Evolutionary conservation across 2,113 vertebrate genomes (phyloP).

Genomic region (Poeciliopsis prolifica): DNA sequence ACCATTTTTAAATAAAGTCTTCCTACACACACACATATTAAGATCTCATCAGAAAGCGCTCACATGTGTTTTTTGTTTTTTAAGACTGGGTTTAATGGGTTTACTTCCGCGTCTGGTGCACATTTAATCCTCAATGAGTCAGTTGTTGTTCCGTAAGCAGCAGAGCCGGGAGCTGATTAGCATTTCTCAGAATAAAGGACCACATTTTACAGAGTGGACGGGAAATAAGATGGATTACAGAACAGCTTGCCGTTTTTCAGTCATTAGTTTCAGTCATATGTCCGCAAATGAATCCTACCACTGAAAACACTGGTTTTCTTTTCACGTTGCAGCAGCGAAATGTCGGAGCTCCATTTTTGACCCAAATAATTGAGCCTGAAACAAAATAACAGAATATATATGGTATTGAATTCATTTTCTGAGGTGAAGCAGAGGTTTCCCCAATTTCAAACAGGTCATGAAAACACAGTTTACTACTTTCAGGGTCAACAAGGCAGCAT

Average conservation of each 20-base stretch:
- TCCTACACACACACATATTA: no score
- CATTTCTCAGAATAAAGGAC: conserved; percentile 44
- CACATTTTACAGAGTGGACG: background rate
- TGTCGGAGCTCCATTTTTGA: background rate
- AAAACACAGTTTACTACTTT: background rate
- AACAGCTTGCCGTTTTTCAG: conserved; percentile 31
- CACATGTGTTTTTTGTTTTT: background rate
- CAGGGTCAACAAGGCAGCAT: background rate
- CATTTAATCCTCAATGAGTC: conserved; percentile 37
- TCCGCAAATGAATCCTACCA: conserved; percentile 13
- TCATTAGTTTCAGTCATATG: conserved; percentile 12
- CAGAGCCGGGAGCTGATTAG: conserved; percentile 40
- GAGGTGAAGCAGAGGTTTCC: no score
- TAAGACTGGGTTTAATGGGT: conserved; percentile 29
- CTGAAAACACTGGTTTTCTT: conserved; percentile 1
- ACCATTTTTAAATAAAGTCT: no score
- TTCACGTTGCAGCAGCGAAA: conserved; percentile 21
- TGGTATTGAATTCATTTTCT: background rate
- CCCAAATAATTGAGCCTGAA: background rate
- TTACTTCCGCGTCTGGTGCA: conserved; percentile 20
- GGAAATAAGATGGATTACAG: conserved; percentile 43
- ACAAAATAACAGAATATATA: background rate
- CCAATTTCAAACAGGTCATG: background rate
- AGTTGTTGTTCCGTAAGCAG: conserved; percentile 21
- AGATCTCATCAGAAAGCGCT: no score